phyloP scores from a whole-genome alignment of 2,113 vertebrate genomes.

The Sus scrofa region DNA sequence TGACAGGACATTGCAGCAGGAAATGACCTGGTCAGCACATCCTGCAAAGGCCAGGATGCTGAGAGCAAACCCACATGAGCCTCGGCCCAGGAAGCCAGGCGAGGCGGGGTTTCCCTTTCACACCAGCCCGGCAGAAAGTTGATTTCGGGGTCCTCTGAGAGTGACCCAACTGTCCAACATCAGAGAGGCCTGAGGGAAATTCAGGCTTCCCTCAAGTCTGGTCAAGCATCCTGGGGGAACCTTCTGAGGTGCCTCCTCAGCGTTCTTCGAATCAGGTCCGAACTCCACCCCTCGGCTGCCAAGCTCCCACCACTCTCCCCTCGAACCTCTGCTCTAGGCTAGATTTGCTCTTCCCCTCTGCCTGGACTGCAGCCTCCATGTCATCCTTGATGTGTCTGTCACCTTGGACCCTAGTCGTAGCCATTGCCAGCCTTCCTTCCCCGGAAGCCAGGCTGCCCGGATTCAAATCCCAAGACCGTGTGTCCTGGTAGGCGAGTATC shows the following conservation, averaged over 20 bases:
- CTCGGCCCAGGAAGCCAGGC: not conserved
- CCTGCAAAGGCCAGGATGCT: slow-evolving; percentile 54
- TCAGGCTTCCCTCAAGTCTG: not conserved
- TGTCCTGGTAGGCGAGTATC: not conserved
- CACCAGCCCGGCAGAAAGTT: not conserved
- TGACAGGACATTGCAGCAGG: slow-evolving; percentile 56
- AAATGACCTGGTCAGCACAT: slow-evolving; percentile 63
- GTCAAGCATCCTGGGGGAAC: no score
- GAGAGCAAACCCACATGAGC: not conserved
- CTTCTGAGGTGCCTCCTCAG: not conserved
- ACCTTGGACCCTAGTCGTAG: not conserved
- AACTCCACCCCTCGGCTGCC: not conserved
- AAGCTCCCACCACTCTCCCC: rapidly evolving
- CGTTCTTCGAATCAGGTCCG: not conserved
- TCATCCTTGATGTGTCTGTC: not conserved
- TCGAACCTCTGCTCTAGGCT: no score
- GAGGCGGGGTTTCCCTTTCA: not conserved
- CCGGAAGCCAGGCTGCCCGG: not conserved
- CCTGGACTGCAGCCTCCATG: not conserved
- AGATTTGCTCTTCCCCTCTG: not conserved
- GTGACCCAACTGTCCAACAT: rapidly evolving
- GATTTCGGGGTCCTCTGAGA: no score
- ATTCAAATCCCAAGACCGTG: not conserved
- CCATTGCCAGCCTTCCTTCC: not conserved
- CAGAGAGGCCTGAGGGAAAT: not conserved